Evolutionary conservation across 2,888 invertebrate genomes (phyloP), one percentile per base, ranked within the genome.

Genomic region (Eretmocerus hayati): DNA sequence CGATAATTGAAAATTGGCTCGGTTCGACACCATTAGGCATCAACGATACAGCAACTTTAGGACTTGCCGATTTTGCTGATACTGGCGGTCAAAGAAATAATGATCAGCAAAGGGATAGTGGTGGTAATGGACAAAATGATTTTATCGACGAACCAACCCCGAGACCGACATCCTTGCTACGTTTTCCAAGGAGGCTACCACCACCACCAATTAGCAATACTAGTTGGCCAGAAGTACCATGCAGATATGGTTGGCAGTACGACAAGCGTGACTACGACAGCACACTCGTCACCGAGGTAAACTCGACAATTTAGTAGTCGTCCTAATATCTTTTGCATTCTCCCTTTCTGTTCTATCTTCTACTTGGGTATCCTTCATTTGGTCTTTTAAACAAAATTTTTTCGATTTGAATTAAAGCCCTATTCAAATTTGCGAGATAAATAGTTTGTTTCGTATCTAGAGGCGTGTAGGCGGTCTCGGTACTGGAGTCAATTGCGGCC

Each of bases 261-360:
- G 81, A 80, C 59, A 74, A 67, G 1, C 75, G 79, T 16, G 79
- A 81, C 52, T 84, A 83, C 60, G 75, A 76, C 56, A 76, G 76
- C 44, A 83, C 83, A 0, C 74, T 84, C 4, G 82, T 82, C 16
- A 83, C 83, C 47, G 77, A 83, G 71, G 84, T 84, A 67, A 72
- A 68, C 64, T 59, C 59, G 50, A 48, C 50, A 54, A 54, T n/a
- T n/a, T 46, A 51, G 53, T 50, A 54, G 50, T 57, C 56, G 58
- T 58, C 52, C 51, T 36, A 47, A 30, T 16, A 6, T 16, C 8
- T 4, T 30, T 8, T 16, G 8, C 15, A 16, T 35, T 8, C 15
- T n/a, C 16, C 15, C 6, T 8, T 4, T 20, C n/a, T 9, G 18
- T 18, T 4, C 20, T 37, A 8, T 35, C 16, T 35, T 2, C 13